Evolutionary conservation across 2,888 invertebrate species (phyloP), one percentile per base, ranked within the genome.

Genomic region (Gerosis bhagava): DNA sequence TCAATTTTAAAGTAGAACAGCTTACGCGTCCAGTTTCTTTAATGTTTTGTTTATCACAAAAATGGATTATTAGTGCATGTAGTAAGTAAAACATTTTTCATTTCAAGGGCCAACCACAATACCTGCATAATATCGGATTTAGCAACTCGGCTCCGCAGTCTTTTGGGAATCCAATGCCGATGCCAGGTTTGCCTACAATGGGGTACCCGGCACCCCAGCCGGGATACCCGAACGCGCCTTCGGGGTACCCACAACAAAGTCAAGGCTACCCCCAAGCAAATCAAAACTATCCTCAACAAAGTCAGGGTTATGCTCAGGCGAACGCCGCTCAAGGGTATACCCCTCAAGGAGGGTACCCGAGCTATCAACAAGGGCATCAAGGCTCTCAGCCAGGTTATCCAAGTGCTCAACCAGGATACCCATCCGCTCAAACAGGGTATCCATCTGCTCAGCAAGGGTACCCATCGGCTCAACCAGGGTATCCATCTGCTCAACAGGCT

Each of bases 51-150:
- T 82, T 82, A 79, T 80, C 81, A 79, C 81, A 79, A 70, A 52
- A 34, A 35, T 50, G 28, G 25, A 31, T n/a, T 44, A 21, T 41
- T 7, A 19, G n/a, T 29, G 26, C 40, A 34, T 29, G 3, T 17
- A 34, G 39, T 42, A 50, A 45, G 48, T 50, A 36, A 49, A 28
- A 25, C 35, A 48, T 55, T 56, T 55, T 56, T 57, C 53, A 62
- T 73, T 73, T 77, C 63, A 91, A 80, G 92, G 91, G 76, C 72
- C 88, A 78, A 69, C 87, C 75, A 64, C 82, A 71, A 65, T 89
- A 84, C 61, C 67, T 79, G 56, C 87, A 86, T 70, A 89, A 84
- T 74, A 62, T 87, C 59, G 89, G 89, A 71, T 89, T 78, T 79
- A 59, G 62, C 70, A 89, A 89, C 75, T 56, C 70, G 11, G 86